Evolutionary conservation across 2,113 vertebrate species (phyloP), one percentile per base, ranked within the genome.

Genomic region (Hippotragus niger): DNA sequence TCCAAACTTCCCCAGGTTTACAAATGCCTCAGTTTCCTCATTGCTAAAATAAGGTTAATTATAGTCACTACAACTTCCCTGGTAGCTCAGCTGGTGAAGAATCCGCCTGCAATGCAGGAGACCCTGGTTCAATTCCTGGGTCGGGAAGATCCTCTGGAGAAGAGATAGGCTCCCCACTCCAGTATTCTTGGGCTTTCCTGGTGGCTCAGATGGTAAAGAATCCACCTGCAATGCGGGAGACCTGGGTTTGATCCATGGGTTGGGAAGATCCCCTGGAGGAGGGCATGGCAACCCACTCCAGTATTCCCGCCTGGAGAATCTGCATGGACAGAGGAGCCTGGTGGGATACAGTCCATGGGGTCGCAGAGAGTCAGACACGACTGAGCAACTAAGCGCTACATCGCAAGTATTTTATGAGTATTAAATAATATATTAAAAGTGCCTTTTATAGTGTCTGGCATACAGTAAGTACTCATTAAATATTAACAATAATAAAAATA

Each of bases 41-140:
- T n/a, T 71, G 89, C 33, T 40, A 84, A 97, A 80, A 88, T 60
- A 62, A 86, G 21, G 25, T n/a, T 40, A n/a, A 74, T 64, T 76
- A 71, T 1, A 7, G 36, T 71, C 62, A 55, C 43, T 67, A 85
- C 40, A 40, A 23, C n/a, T 40, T 40, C n/a, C 67, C 19, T 74
- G n/a, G 9, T 71, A 23, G 67, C n/a, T 40, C 67, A 71, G n/a
- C n/a, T 40, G n/a, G 64, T 71, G 40, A 71, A 71, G 67, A 40
- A 71, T 71, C 21, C 0, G 1, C 67, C 67, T 71, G 67, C 19
- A 40, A 40, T 40, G n/a, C 67, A 71, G 19, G 67, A 36, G 67
- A 71, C n/a, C n/a, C 67, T 71, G 67, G 19, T 71, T 71, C n/a
- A 40, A 40, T 40, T 71, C 10, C 67, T 71, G 19, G 67, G 67